phyloP scores from a whole-genome alignment of 2,888 invertebrate genomes.

The Lycophotia porphyrea region DNA sequence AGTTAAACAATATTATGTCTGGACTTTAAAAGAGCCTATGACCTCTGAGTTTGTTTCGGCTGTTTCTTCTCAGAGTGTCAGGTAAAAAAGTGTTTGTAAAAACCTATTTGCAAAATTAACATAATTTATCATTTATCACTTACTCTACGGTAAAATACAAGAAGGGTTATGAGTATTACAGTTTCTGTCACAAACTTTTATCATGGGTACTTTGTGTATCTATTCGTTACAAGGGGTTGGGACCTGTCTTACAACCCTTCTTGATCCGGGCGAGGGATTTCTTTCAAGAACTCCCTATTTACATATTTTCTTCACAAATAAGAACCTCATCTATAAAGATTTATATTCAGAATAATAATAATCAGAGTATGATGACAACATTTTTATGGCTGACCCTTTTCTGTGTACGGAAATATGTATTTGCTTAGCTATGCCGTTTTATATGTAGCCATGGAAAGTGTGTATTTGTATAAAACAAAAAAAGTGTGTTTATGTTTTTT shows the following conservation, averaged over 20 bases:
- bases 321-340: slow-evolving; percentile 38
- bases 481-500: too few species aligned
- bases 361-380: background rate
- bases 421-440: background rate
- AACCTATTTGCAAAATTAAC: too few species aligned
- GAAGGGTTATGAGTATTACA: background rate
- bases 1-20: too few species aligned
- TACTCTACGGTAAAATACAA: background rate
- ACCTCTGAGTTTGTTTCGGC: too few species aligned
- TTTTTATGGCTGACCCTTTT: slow-evolving; percentile 26
- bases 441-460: background rate
- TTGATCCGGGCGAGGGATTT: slow-evolving; percentile 25
- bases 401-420: background rate
- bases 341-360: slow-evolving; percentile 33
- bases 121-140: too few species aligned
- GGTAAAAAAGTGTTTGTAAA: too few species aligned
- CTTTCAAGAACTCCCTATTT: slow-evolving; percentile 36
- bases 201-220: background rate
- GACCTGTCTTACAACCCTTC: slow-evolving; percentile 26
- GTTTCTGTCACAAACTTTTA: background rate
- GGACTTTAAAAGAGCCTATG: too few species aligned
- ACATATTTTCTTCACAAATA: slow-evolving; percentile 38
- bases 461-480: slow-evolving; percentile 12
- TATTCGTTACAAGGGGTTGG: background rate
- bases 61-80: too few species aligned